Evolutionary conservation across 2,113 vertebrate genomes (phyloP).

Genomic region (Aegithalos caudatus): DNA sequence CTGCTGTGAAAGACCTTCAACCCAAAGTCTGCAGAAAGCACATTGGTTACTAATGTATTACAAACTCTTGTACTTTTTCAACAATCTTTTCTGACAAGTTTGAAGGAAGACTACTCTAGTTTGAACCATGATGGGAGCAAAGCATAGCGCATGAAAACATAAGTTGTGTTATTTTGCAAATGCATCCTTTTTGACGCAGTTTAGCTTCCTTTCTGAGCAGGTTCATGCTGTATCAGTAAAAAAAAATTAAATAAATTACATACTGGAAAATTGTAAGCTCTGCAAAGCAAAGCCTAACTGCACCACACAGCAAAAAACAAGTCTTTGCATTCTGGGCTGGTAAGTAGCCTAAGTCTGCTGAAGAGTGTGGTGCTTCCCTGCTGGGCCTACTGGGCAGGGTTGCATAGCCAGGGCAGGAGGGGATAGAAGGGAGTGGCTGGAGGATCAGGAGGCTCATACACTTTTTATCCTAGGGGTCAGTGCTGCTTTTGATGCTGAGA

Average conservation of each 20-base stretch:
- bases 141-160: background rate
- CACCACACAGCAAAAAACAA: background rate
- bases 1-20: background rate
- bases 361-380: background rate
- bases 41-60: background rate
- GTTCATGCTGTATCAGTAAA: background rate
- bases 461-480: background rate
- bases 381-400: too few relatives aligned
- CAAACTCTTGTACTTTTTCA: background rate
- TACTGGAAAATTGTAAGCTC: background rate
- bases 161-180: background rate
- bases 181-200: background rate
- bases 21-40: background rate
- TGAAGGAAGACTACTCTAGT: background rate
- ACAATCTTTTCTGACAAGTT: background rate
- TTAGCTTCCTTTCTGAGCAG: background rate
- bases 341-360: background rate
- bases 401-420: accelerated
- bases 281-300: background rate
- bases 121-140: background rate
- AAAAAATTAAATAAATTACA: background rate
- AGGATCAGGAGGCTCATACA: background rate
- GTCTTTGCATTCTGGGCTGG: background rate
- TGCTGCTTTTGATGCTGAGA: background rate
- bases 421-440: background rate